Evolutionary conservation across 2,113 vertebrate species (phyloP).

Genomic region (Otocyon megalotis): DNA sequence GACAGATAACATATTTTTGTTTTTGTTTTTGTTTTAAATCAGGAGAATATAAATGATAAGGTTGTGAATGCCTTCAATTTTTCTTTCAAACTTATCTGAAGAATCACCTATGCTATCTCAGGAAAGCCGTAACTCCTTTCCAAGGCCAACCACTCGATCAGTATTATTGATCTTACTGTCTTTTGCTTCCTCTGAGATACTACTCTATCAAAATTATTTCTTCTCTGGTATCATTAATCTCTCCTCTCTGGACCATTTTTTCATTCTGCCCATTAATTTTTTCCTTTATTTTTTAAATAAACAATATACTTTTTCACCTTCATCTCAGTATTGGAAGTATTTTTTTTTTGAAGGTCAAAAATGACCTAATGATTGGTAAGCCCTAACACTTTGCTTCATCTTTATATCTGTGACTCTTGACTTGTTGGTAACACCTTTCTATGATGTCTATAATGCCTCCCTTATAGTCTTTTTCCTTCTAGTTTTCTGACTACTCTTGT

Average conservation of each 20-base stretch:
- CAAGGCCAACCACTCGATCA: background rate
- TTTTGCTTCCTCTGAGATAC: background rate
- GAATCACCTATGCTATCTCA: background rate
- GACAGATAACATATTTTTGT: background rate
- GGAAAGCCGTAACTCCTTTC: background rate
- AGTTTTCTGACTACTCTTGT: background rate
- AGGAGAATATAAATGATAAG: constrained; percentile 7
- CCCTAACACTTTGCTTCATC: background rate
- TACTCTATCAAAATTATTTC: background rate
- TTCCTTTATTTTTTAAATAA: background rate
- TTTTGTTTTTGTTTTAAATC: background rate
- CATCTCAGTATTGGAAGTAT: background rate
- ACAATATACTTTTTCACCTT: background rate
- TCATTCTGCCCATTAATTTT: background rate
- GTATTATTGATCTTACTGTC: background rate
- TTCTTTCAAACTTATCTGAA: background rate
- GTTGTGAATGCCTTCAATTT: background rate
- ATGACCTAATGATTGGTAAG: background rate
- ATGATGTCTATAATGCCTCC: background rate
- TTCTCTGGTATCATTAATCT: background rate
- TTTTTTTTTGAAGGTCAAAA: background rate
- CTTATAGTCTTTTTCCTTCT: background rate
- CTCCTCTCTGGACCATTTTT: background rate
- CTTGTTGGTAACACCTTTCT: background rate
- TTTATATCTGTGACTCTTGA: background rate